phyloP scores from a whole-genome alignment of 2,113 vertebrate genomes.

The Circaetus gallicus region DNA sequence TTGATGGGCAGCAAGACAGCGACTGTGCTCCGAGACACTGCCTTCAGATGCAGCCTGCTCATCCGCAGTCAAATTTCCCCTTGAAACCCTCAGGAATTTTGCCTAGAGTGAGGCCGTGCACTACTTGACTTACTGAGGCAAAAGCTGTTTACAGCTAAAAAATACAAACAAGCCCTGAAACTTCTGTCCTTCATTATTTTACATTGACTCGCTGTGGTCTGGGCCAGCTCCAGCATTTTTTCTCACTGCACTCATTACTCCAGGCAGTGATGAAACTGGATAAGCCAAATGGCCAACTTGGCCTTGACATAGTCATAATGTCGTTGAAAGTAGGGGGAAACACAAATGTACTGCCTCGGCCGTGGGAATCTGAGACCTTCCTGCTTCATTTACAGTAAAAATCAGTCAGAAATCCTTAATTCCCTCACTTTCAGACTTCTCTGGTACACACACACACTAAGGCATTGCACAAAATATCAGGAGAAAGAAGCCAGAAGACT shows the following conservation, averaged over 20 bases:
- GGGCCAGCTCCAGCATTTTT: neutral
- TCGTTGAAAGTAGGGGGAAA: neutral
- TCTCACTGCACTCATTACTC: neutral
- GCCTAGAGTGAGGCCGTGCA: accelerated
- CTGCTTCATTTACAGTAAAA: neutral
- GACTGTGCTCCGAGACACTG: neutral
- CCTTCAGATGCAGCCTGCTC: neutral
- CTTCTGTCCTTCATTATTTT: neutral
- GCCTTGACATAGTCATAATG: neutral
- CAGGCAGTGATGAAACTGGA: neutral
- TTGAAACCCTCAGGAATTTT: neutral
- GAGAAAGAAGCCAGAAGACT: neutral
- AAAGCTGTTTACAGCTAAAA: neutral
- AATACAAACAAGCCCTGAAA: neutral
- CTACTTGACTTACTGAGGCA: neutral
- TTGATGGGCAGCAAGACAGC: neutral
- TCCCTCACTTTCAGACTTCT: neutral
- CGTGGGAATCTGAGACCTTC: neutral
- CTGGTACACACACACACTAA: neutral
- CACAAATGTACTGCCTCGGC: neutral
- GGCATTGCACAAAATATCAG: neutral
- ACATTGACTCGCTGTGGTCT: neutral
- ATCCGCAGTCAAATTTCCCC: neutral
- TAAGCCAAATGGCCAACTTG: neutral
- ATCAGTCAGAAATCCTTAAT: neutral